A percentile compares a stretch with the other conserved stretches of the same genome.
Conservation (phyloP, 1,140 invertebrate species). For the Pogonomyrmex californicus region DNA sequence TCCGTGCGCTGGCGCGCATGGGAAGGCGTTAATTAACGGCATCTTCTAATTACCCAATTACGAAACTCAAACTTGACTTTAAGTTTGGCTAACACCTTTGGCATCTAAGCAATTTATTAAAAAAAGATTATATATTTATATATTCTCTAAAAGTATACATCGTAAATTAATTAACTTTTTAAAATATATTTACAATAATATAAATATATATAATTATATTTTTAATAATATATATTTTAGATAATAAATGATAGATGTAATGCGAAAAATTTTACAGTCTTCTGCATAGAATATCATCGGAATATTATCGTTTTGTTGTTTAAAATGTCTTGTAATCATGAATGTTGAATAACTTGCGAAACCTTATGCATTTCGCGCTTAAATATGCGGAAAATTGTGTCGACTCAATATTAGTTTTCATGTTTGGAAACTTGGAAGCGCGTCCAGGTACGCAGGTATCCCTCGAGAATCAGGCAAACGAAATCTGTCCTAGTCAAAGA, state of each 20-base stretch:
- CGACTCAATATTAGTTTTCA: conserved; percentile 7
- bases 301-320: background rate
- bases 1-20: background rate
- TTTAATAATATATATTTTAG: background rate
- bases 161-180: conserved; percentile 1
- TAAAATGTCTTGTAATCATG: background rate
- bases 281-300: no score
- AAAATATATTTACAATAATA: background rate
- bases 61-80: background rate
- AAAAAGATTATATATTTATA: background rate
- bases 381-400: conserved; percentile 52
- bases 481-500: background rate
- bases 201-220: background rate
- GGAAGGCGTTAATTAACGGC: conserved; percentile 55
- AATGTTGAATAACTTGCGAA: background rate
- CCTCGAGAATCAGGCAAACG: background rate
- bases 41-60: conserved; percentile 41
- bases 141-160: background rate
- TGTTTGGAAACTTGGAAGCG: conserved; percentile 45
- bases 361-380: conserved; percentile 13
- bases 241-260: background rate
- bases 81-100: background rate
- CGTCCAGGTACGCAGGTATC: conserved; percentile 22
- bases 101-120: background rate
- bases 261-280: background rate